Conservation (phyloP, 1,140 invertebrate species). For the Planococcus citri region DNA sequence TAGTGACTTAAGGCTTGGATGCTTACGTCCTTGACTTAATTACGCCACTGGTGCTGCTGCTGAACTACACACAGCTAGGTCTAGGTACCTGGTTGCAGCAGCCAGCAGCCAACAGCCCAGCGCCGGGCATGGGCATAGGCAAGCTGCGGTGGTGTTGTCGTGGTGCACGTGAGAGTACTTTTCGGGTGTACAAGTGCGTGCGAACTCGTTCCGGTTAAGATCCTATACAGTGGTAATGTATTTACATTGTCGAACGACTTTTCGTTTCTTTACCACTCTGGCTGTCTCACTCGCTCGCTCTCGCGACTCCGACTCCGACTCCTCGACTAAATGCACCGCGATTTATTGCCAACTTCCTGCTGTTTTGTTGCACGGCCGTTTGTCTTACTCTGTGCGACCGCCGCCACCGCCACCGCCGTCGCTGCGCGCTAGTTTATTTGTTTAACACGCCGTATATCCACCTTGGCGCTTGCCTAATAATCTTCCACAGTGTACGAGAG, state of each 20-base stretch:
- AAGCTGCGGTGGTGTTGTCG: too few species aligned
- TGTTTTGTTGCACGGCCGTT: slow-evolving; percentile 4
- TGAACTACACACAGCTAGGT: too few species aligned
- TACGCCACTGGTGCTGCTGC: neutral
- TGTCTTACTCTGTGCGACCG: neutral
- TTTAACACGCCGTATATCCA: slow-evolving; percentile 6
- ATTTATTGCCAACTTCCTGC: slow-evolving; percentile 6
- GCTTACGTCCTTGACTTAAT: slow-evolving; percentile 2
- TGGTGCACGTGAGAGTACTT: neutral
- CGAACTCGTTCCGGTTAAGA: slow-evolving; percentile 5
- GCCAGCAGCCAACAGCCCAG: too few species aligned
- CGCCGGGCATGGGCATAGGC: too few species aligned
- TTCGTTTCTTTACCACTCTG: neutral
- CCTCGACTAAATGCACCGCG: neutral
- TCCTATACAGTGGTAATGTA: neutral
- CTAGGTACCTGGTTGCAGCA: too few species aligned
- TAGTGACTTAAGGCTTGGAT: slow-evolving; percentile 6
- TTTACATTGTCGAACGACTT: neutral
- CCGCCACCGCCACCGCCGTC: too few species aligned
- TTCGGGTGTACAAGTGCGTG: neutral
- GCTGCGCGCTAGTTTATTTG: neutral
- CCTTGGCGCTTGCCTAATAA: neutral
- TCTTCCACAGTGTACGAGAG: too few species aligned
- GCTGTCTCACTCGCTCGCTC: too few species aligned
- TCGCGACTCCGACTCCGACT: too few species aligned